Base-by-base conservation (phyloP, 2,113 vertebrate genomes). In the Carassius gibelio region DNA sequence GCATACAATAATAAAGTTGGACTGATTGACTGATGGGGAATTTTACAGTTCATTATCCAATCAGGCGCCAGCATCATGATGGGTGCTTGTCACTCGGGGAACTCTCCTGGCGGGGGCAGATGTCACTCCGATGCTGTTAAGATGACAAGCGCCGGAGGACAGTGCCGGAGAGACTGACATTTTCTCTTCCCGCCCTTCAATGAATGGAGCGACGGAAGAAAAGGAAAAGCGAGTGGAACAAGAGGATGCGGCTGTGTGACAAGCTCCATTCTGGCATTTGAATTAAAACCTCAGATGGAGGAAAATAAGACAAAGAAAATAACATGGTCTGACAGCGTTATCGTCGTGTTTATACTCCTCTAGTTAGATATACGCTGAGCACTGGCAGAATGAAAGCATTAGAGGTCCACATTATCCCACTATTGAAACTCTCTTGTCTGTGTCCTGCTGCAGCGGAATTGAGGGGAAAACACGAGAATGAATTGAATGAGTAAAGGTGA, bases 61-160 rank as follows among this genome's bases (percentile, higher is more conserved):
- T 88, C 86, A 88, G 84, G 76, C 87, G 85, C 82, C 81, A 59
- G 77, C 84, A 42, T 55, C 72, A 74, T 84, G 85, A 86, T 83
- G 87, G 86, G 84, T 82, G 79, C 86, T 86, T 89, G 86, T 84
- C 88, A 87, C 84, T 23, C 48, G 75, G 75, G 88, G 85, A 89
- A 89, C 88, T 87, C 88, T 89, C 88, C 88, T 84, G 85, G 88
- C 88, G 88, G 88, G 88, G 88, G 89, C 85, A 90, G 85, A 89
- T 89, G 90, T 90, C 90, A 90, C 88, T 88, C 85, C 34, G 82
- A 87, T 82, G 88, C 83, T 82, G 87, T 89, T 88, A 90, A 88
- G 88, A 85, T 90, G 90, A 90, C 90, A 90, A 89, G 88, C 84
- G 82, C 88, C 82, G 75, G 83, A 89, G 88, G 90, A 90, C 87